Percentiles rank a stretch among this genome's conserved stretches.
Evolutionary conservation across 2,797 vertebrate species (phyloP).

Genomic region (Pelobates cultripes): DNA sequence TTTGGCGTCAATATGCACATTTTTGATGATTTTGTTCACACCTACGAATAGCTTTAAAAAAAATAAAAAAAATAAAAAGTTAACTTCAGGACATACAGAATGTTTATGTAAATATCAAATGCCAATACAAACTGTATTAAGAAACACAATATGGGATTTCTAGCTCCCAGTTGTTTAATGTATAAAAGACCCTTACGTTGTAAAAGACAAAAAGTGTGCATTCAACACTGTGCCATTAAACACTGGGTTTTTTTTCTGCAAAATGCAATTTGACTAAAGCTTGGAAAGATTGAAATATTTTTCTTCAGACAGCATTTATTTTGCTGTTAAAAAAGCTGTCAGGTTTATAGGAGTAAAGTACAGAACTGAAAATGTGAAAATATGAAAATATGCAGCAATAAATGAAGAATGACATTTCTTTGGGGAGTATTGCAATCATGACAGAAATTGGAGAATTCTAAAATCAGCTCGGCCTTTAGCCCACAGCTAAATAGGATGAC

Average conservation of each 20-base stretch:
- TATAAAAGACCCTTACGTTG: constrained; percentile 8
- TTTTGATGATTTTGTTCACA: neutral
- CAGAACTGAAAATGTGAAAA: constrained; percentile 26
- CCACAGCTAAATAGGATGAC: too few relatives aligned
- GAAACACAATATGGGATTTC: neutral
- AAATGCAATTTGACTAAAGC: constrained; percentile 32
- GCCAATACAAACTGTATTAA: neutral
- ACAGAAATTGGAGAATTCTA: neutral
- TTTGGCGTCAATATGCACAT: constrained; percentile 1
- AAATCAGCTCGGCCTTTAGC: too few relatives aligned
- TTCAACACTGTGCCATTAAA: constrained; percentile 9
- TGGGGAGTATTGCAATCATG: constrained; percentile 28
- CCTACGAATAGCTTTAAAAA: neutral
- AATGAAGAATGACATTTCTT: constrained; percentile 47
- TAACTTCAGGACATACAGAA: too few relatives aligned
- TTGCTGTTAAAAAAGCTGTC: constrained; percentile 43
- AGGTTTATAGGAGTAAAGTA: constrained; percentile 36
- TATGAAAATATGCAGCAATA: constrained; percentile 29
- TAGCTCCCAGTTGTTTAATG: neutral
- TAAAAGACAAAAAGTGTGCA: neutral
- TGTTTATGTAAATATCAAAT: too few relatives aligned
- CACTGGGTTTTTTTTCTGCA: constrained; percentile 12
- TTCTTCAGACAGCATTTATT: constrained; percentile 41
- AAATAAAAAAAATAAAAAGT: neutral
- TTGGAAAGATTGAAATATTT: constrained; percentile 33